Percentiles rank a stretch among this genome's conserved stretches.
Evolutionary conservation across 2,797 vertebrate species (phyloP).

Genomic region (Argyrosomus regius): DNA sequence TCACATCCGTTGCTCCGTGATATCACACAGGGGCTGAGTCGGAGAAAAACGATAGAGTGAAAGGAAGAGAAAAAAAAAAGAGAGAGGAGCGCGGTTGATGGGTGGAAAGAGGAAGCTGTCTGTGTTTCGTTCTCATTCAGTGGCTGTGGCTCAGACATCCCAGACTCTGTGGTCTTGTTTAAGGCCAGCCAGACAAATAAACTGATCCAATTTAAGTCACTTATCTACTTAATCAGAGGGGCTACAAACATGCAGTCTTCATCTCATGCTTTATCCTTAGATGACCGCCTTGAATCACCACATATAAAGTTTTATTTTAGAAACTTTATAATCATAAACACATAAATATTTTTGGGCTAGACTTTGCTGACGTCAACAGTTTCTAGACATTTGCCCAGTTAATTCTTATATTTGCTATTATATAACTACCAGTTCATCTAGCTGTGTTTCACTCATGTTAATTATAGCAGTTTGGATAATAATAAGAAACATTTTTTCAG

Average conservation of each 20-base stretch:
- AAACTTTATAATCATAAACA: conserved; percentile 27
- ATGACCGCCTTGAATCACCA: conserved; percentile 32
- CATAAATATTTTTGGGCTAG: conserved; percentile 31
- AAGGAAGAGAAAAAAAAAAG: conserved; percentile 71
- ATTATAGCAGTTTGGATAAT: background rate
- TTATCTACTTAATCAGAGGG: conserved; percentile 74
- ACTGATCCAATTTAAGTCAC: conserved; percentile 73
- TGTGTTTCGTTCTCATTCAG: conserved; percentile 76
- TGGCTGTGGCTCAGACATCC: conserved; percentile 75
- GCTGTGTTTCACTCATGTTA: background rate
- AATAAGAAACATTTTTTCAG: background rate
- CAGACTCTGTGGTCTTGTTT: conserved; percentile 80
- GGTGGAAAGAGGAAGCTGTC: conserved; percentile 87
- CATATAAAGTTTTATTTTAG: conserved; percentile 14
- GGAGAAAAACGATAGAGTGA: conserved; percentile 67
- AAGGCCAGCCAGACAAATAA: conserved; percentile 81
- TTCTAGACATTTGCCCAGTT: conserved; percentile 22
- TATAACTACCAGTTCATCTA: background rate
- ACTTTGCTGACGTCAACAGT: conserved; percentile 44
- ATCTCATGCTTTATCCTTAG: conserved; percentile 42
- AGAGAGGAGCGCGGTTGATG: conserved; percentile 66
- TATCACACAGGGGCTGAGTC: conserved; percentile 71
- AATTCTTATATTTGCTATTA: conserved; percentile 4
- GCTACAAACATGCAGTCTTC: conserved; percentile 43
- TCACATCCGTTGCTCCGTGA: conserved; percentile 87